Conservation (phyloP, 2,888 invertebrate species). For the Gymnocheta viridis region DNA sequence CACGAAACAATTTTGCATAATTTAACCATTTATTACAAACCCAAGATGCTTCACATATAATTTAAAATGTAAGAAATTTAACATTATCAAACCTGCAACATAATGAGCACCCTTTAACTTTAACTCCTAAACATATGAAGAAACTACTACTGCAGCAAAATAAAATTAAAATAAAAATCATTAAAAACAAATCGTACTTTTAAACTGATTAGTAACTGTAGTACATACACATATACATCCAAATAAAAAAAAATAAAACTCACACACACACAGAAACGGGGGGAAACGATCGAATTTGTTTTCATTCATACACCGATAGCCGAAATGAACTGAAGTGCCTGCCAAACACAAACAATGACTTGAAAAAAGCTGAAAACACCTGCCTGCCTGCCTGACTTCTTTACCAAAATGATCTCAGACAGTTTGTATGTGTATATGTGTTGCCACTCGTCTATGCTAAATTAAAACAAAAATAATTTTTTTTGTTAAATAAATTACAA, state of each 20-base stretch:
- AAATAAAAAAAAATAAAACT: too few species aligned
- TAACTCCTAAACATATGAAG: slow-evolving; percentile 24
- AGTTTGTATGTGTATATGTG: not conserved
- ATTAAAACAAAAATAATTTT: slow-evolving; percentile 29
- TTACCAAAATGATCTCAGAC: slow-evolving; percentile 56
- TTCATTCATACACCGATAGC: slow-evolving; percentile 71
- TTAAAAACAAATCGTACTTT: slow-evolving; percentile 80
- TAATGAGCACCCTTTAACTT: slow-evolving; percentile 66
- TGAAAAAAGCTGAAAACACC: slow-evolving; percentile 68
- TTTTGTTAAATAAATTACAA: slow-evolving; percentile 66
- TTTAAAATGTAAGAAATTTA: slow-evolving; percentile 76
- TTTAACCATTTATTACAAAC: slow-evolving; percentile 79
- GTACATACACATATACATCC: slow-evolving; percentile 37
- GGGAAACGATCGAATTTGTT: slow-evolving; percentile 53
- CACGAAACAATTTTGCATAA: slow-evolving; percentile 76
- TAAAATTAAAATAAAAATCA: slow-evolving; percentile 77
- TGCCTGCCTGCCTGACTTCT: slow-evolving; percentile 55
- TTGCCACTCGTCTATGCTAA: slow-evolving; percentile 60
- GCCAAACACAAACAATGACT: slow-evolving; percentile 76
- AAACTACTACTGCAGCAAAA: slow-evolving; percentile 35
- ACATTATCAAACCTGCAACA: slow-evolving; percentile 55
- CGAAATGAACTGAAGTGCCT: slow-evolving; percentile 78
- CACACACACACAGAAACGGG: slow-evolving; percentile 11
- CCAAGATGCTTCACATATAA: slow-evolving; percentile 74
- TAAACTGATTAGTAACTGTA: slow-evolving; percentile 74